A percentile compares a stretch with the other conserved stretches of the same genome.
Conservation (phyloP, 2,888 invertebrate species). For the Drosophila mettleri region DNA sequence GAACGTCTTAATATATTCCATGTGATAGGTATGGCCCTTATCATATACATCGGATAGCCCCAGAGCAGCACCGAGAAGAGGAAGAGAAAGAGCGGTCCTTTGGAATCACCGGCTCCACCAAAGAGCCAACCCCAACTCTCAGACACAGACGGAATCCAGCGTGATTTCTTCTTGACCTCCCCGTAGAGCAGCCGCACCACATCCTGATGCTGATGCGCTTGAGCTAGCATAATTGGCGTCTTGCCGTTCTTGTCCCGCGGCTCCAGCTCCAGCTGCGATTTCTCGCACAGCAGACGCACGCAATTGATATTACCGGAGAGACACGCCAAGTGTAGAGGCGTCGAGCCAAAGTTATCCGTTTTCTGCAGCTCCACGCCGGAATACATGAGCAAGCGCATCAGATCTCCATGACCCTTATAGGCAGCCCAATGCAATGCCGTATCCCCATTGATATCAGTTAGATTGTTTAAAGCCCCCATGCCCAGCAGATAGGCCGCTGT, state of each 20-base stretch:
- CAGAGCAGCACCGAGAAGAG: slow-evolving; percentile 93
- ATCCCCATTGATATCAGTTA: slow-evolving; percentile 96
- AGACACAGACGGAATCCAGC: slow-evolving; percentile 94
- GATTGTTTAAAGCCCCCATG: slow-evolving; percentile 93
- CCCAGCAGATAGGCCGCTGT: slow-evolving; percentile 95
- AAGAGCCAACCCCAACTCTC: slow-evolving; percentile 95
- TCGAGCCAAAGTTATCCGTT: slow-evolving; percentile 96
- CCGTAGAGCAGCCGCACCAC: slow-evolving; percentile 92
- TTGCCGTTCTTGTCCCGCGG: slow-evolving; percentile 96
- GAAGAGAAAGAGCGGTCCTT: slow-evolving; percentile 94
- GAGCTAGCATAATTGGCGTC: slow-evolving; percentile 95
- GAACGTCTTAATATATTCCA: slow-evolving; percentile 95
- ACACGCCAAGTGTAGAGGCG: slow-evolving; percentile 95
- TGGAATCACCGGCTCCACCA: slow-evolving; percentile 95
- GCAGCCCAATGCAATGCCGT: slow-evolving; percentile 97
- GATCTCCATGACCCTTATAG: slow-evolving; percentile 95
- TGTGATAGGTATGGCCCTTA: slow-evolving; percentile 94
- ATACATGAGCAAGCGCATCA: slow-evolving; percentile 94
- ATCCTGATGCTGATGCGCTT: slow-evolving; percentile 94
- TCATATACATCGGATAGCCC: slow-evolving; percentile 97
- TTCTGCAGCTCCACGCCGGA: slow-evolving; percentile 95
- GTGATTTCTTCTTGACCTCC: slow-evolving; percentile 92
- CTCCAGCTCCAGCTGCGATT: slow-evolving; percentile 94
- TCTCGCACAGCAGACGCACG: slow-evolving; percentile 94
- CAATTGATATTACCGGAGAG: slow-evolving; percentile 94